These are phyloP conservation scores for Orycteropus afer DNA, from an alignment of 2,113 vertebrate genomes.

Conservation along the genomic window DNA sequence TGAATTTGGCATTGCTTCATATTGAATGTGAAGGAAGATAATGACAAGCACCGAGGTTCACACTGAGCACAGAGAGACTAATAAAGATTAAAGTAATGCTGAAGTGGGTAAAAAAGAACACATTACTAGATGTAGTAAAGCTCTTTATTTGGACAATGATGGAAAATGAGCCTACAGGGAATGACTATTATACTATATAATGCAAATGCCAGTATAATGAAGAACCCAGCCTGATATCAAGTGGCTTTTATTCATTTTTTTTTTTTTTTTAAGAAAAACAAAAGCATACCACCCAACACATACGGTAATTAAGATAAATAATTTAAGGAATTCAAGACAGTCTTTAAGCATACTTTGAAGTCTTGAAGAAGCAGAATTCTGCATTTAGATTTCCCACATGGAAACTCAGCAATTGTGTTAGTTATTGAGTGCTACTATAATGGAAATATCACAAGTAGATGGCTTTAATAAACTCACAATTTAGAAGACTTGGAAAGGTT, in stretches of 20 bases:
- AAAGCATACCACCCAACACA: background rate
- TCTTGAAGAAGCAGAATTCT: conserved; percentile 22
- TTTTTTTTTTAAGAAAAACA: conserved; percentile 70
- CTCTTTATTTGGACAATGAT: conserved; percentile 55
- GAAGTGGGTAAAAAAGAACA: background rate
- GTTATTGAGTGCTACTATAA: background rate
- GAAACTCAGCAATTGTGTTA: conserved; percentile 31
- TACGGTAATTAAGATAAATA: conserved; percentile 69
- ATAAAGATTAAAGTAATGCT: conserved; percentile 55
- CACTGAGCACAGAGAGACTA: background rate
- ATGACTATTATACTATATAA: background rate
- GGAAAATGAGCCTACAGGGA: conserved; percentile 54
- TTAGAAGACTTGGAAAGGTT: background rate
- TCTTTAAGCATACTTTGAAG: conserved; percentile 32
- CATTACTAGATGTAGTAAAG: conserved; percentile 33
- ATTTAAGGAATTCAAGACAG: conserved; percentile 56
- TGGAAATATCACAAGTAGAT: background rate
- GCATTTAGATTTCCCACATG: conserved; percentile 54
- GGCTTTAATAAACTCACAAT: background rate
- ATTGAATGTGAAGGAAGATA: conserved; percentile 21
- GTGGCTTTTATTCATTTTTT: conserved; percentile 50
- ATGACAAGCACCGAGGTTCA: background rate
- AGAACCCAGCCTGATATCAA: conserved; percentile 26
- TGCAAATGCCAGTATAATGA: conserved; percentile 56
- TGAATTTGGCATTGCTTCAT: conserved; percentile 16